These are phyloP conservation scores for Sigmodon hispidus DNA, from an alignment of 2,113 vertebrate species.

Conservation along the genomic window DNA sequence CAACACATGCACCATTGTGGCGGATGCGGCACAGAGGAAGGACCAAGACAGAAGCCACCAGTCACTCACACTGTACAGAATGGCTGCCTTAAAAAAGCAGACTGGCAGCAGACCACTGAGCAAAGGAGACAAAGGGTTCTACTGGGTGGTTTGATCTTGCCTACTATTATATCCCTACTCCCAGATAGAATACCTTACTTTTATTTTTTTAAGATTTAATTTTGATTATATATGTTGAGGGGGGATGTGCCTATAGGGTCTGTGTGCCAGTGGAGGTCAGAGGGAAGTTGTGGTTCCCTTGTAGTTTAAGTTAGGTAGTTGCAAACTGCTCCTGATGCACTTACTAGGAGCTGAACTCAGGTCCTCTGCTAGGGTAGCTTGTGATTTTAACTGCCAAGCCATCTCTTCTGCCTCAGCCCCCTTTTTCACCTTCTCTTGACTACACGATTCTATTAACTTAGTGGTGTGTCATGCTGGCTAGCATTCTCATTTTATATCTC, in stretches of 20 bases:
- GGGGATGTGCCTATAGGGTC: too few relatives aligned
- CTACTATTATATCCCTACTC: rapidly evolving
- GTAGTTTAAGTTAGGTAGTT: neutral
- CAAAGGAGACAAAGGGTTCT: rapidly evolving
- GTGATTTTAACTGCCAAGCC: neutral
- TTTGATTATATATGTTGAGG: neutral
- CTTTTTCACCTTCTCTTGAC: neutral
- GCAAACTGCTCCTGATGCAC: neutral
- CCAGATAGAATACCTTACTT: neutral
- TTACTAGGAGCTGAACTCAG: neutral
- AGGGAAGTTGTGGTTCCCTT: neutral
- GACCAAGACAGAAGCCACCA: constrained; percentile 7
- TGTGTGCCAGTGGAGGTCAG: neutral
- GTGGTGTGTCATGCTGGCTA: neutral
- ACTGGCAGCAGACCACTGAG: neutral
- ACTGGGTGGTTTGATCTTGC: rapidly evolving
- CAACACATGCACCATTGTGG: neutral
- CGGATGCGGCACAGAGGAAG: rapidly evolving
- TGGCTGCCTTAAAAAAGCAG: neutral
- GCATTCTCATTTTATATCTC: neutral
- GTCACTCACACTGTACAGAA: neutral
- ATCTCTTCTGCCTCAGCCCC: neutral
- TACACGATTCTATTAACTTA: neutral
- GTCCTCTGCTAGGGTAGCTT: neutral
- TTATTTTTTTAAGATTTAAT: neutral